Conservation (phyloP, 2,113 vertebrate genomes). For the Brachionichthys hirsutus region DNA sequence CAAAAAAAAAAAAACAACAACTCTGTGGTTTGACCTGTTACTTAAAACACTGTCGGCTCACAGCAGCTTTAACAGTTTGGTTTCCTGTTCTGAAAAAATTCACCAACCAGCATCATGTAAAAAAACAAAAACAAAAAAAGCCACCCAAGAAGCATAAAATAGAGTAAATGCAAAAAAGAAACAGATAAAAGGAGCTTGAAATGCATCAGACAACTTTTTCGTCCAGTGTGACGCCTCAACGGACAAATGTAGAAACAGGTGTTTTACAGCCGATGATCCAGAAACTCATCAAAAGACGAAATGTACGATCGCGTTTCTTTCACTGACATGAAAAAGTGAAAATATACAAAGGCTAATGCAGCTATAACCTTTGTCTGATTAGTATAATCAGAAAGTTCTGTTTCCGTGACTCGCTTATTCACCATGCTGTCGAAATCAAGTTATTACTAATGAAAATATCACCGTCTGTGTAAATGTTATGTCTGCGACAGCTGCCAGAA, state of each 20-base stretch:
- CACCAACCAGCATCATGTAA: background rate
- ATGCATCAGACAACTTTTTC: slow-evolving; percentile 1
- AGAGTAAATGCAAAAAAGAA: no score
- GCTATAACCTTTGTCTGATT: slow-evolving; percentile 23
- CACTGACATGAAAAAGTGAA: slow-evolving; percentile 17
- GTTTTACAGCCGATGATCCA: slow-evolving; percentile 12
- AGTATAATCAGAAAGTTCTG: slow-evolving; percentile 45
- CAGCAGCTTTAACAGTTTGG: slow-evolving; percentile 16
- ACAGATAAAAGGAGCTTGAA: slow-evolving; percentile 8
- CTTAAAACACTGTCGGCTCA: no score
- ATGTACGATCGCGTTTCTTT: slow-evolving; percentile 7
- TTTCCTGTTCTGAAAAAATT: slow-evolving; percentile 33
- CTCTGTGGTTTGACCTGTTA: slow-evolving; percentile 33
- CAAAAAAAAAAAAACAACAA: background rate
- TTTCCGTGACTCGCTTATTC: slow-evolving; percentile 49
- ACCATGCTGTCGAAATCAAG: slow-evolving; percentile 56
- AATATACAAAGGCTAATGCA: slow-evolving; percentile 23
- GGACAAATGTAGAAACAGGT: slow-evolving; percentile 3
- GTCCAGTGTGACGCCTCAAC: no score
- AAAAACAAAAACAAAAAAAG: background rate
- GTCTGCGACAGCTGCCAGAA: slow-evolving; percentile 53
- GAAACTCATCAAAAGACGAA: slow-evolving; percentile 14
- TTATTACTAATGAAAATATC: slow-evolving; percentile 52
- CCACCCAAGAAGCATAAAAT: no score
- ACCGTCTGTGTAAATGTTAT: slow-evolving; percentile 55